A percentile compares a stretch with the other conserved stretches of the same genome.
Conservation (phyloP, 2,113 vertebrate species). For the Perca schrenkii region DNA sequence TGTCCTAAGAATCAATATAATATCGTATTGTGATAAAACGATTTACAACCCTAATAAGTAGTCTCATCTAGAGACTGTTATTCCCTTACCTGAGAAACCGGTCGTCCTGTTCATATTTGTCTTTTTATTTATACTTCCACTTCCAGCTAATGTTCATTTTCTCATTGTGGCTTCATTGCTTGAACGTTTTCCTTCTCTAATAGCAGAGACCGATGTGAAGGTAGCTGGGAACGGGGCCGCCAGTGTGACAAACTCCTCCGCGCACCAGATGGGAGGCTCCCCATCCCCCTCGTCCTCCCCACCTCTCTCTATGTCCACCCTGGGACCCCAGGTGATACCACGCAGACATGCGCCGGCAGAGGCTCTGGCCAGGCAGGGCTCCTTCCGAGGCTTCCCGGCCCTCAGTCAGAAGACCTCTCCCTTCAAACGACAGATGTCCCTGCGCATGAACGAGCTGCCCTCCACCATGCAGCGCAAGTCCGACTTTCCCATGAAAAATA, state of each 20-base stretch:
- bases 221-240: constrained; percentile 41
- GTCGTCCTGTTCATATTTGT: background rate
- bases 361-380: constrained; percentile 95
- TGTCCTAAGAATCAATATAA: no score
- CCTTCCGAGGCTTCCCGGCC: constrained; percentile 95
- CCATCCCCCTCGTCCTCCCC: constrained; percentile 89
- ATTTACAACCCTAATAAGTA: no score
- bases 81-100: background rate
- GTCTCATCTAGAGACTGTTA: background rate
- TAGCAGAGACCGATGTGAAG: constrained; percentile 89
- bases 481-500: constrained; percentile 94
- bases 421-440: constrained; percentile 95
- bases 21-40: no score
- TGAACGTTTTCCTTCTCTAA: constrained; percentile 14
- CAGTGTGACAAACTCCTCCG: constrained; percentile 66
- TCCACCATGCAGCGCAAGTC: constrained; percentile 97
- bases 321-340: constrained; percentile 90
- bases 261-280: constrained; percentile 76
- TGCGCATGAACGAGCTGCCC: constrained; percentile 97
- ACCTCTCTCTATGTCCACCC: constrained; percentile 84
- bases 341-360: constrained; percentile 95
- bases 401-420: constrained; percentile 98
- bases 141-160: background rate
- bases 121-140: background rate
- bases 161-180: background rate